Evolutionary conservation across 2,888 invertebrate species (phyloP).

Genomic region (Stenchaetothrips biformis): DNA sequence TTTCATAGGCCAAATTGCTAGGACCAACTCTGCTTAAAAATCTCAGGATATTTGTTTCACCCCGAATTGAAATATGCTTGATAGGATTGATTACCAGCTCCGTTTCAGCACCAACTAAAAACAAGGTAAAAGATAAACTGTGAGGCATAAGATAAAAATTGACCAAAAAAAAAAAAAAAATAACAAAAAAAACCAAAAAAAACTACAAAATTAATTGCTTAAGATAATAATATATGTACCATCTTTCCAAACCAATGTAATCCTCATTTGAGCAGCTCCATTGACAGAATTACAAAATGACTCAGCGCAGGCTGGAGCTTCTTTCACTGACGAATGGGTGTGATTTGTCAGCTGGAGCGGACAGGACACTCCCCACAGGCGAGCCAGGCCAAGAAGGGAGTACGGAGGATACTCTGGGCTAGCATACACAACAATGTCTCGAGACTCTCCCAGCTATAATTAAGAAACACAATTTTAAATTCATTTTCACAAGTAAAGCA

Average conservation of each 20-base stretch:
- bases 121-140: too few species aligned
- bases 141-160: constrained; percentile 47
- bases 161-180: constrained; percentile 40
- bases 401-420: constrained; percentile 63
- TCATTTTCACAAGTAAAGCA: constrained; percentile 32
- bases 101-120: constrained; percentile 43
- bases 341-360: constrained; percentile 55
- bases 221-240: constrained; percentile 52
- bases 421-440: constrained; percentile 62
- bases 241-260: constrained; percentile 72
- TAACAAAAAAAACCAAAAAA: too few species aligned
- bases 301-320: constrained; percentile 48
- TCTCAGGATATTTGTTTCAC: constrained; percentile 68
- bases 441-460: constrained; percentile 48
- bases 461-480: constrained; percentile 37
- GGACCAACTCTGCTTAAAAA: constrained; percentile 53
- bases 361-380: constrained; percentile 51
- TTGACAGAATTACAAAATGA: constrained; percentile 40
- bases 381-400: constrained; percentile 58
- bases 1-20: constrained; percentile 42
- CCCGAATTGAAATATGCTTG: constrained; percentile 56
- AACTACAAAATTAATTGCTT: too few species aligned
- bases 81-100: constrained; percentile 58
- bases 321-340: constrained; percentile 58
- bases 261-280: constrained; percentile 45